These are phyloP conservation scores for Chlorops oryzae DNA, from an alignment of 1,140 invertebrate species.

Conservation along the genomic window DNA sequence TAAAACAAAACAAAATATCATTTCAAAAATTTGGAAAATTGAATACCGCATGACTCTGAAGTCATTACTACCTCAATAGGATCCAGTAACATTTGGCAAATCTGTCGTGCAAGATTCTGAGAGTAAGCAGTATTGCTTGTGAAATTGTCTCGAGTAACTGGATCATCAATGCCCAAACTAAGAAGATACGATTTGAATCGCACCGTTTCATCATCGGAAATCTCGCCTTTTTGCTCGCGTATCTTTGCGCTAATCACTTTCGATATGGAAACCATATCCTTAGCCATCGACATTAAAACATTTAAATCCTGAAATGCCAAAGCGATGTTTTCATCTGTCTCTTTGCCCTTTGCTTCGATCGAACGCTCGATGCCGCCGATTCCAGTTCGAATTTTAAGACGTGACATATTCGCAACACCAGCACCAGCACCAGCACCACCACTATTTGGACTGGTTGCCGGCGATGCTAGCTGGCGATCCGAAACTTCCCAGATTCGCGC, in stretches of 20 bases:
- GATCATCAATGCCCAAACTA: slow-evolving; percentile 95
- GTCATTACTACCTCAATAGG: slow-evolving; percentile 64
- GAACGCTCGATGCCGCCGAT: slow-evolving; percentile 94
- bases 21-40: too few relatives aligned
- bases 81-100: slow-evolving; percentile 73
- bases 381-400: slow-evolving; percentile 66
- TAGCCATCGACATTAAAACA: slow-evolving; percentile 91
- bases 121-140: slow-evolving; percentile 84
- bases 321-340: slow-evolving; percentile 84
- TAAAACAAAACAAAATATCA: slow-evolving; percentile 3
- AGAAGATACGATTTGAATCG: slow-evolving; percentile 93
- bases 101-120: slow-evolving; percentile 77
- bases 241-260: slow-evolving; percentile 92
- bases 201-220: slow-evolving; percentile 95
- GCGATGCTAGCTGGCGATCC: slow-evolving; percentile 10
- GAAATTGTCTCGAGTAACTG: slow-evolving; percentile 86
- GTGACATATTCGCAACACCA: too few relatives aligned
- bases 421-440: not conserved
- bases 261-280: slow-evolving; percentile 93
- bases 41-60: not conserved
- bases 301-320: slow-evolving; percentile 92
- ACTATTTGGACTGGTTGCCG: not conserved
- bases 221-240: slow-evolving; percentile 88
- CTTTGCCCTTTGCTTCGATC: slow-evolving; percentile 82
- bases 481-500: slow-evolving; percentile 59